Conservation (phyloP, 2,888 invertebrate species). For the Hemithea aestivaria region DNA sequence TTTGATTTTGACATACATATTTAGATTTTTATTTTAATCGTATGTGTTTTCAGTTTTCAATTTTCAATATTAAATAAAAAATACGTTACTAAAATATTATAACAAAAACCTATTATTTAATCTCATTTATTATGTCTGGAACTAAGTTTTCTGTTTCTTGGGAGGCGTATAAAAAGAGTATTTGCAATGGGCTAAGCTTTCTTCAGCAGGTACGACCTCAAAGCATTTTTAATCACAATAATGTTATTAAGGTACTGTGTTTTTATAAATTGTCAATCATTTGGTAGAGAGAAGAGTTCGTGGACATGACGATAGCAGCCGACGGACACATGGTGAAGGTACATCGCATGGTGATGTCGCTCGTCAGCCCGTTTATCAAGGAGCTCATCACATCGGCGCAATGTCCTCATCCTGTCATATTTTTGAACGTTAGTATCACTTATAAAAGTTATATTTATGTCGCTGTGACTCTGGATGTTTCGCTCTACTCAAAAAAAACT, state of each 20-base stretch:
- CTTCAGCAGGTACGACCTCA: conserved; percentile 68
- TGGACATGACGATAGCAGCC: conserved; percentile 69
- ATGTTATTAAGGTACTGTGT: no score
- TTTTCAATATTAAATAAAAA: no score
- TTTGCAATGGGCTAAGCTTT: conserved; percentile 54
- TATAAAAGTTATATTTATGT: no score
- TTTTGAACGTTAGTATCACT: conserved; percentile 58
- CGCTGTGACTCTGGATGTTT: no score
- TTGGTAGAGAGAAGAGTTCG: conserved; percentile 47
- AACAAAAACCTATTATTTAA: no score
- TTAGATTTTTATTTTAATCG: no score
- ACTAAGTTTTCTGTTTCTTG: conserved; percentile 50
- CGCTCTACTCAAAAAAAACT: no score
- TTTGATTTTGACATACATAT: no score
- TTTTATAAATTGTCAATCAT: no score
- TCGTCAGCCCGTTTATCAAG: conserved; percentile 65
- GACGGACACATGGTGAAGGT: conserved; percentile 67
- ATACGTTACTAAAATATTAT: no score
- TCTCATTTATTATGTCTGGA: conserved; percentile 35
- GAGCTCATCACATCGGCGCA: conserved; percentile 53
- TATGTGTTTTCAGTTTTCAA: no score
- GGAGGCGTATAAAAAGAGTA: conserved; percentile 51
- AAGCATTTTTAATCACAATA: no score
- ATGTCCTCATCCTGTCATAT: conserved; percentile 63
- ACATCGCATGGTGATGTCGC: conserved; percentile 60